These are phyloP conservation scores for Hydrozoanthus gracilis DNA, from an alignment of 92 coral and sea anemone genomes.

Conservation along the genomic window DNA sequence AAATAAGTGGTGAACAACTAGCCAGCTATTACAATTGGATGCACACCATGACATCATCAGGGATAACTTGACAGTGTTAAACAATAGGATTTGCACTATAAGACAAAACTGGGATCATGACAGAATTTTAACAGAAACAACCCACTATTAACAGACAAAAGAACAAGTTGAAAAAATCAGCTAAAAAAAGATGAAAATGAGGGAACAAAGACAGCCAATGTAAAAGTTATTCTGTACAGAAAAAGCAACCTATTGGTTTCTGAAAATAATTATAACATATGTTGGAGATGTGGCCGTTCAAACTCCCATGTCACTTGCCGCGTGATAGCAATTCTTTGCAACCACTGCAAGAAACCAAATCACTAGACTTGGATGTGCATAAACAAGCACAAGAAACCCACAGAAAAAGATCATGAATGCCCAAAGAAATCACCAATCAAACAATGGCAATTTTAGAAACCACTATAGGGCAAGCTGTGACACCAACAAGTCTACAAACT, in stretches of 20 bases:
- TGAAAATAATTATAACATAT: neutral
- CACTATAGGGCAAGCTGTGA: too few relatives aligned
- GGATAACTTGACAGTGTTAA: slow-evolving; percentile 59
- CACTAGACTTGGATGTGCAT: slow-evolving; percentile 63
- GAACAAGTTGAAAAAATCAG: slow-evolving; percentile 56
- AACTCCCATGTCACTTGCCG: slow-evolving; percentile 50
- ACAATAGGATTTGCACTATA: slow-evolving; percentile 54
- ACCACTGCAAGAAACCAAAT: slow-evolving; percentile 64
- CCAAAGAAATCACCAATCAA: too few relatives aligned
- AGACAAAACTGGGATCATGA: slow-evolving; percentile 48
- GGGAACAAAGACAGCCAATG: slow-evolving; percentile 12
- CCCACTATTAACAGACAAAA: slow-evolving; percentile 61
- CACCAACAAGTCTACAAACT: too few relatives aligned
- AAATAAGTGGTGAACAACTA: neutral
- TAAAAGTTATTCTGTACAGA: neutral
- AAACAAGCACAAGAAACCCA: slow-evolving; percentile 56
- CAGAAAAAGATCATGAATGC: neutral
- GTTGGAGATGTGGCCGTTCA: neutral
- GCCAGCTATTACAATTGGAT: neutral
- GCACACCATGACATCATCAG: slow-evolving; percentile 55
- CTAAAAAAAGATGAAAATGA: neutral
- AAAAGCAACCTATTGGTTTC: neutral
- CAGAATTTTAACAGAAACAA: slow-evolving; percentile 55
- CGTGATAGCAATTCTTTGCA: slow-evolving; percentile 61
- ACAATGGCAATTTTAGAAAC: slow-evolving; percentile 13